Evolutionary conservation across 64 coral and sea anemone genomes (phyloP).

Genomic region (Porites lutea): DNA sequence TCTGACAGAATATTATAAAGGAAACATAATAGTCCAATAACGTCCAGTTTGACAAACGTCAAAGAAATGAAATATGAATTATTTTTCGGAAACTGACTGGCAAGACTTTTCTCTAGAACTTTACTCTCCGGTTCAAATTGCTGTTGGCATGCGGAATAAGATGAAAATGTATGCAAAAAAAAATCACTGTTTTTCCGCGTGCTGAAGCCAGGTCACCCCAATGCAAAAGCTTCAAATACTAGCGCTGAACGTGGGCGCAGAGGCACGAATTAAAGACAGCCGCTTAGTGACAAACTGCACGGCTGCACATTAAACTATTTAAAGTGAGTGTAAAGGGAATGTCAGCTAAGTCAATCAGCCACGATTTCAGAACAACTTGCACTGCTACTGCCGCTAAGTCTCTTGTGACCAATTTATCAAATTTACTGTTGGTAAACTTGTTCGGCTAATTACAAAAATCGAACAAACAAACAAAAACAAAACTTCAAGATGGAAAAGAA

Average conservation of each 20-base stretch:
- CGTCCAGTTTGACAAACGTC: not conserved
- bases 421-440: not conserved
- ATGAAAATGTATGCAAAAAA: not conserved
- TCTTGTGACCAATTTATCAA: conserved; percentile 15
- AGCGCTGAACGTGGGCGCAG: not conserved
- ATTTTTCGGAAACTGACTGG: not conserved
- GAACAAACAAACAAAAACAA: no score
- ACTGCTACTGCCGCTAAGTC: not conserved
- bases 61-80: conserved; percentile 39
- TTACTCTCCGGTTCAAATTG: no score
- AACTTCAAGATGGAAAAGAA: no score
- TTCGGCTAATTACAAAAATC: no score
- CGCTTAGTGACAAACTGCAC: not conserved
- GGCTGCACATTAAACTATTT: not conserved
- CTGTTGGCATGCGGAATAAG: no score
- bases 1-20: no score
- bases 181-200: no score
- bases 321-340: conserved; percentile 22
- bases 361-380: not conserved
- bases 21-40: not conserved
- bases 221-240: no score
- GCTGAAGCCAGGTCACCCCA: not conserved
- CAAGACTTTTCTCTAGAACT: not conserved
- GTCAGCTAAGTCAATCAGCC: not conserved
- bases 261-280: not conserved